A percentile compares a stretch with the other conserved stretches of the same genome.
Conservation (phyloP, 2,888 invertebrate genomes). For the Iphiclides podalirius region DNA sequence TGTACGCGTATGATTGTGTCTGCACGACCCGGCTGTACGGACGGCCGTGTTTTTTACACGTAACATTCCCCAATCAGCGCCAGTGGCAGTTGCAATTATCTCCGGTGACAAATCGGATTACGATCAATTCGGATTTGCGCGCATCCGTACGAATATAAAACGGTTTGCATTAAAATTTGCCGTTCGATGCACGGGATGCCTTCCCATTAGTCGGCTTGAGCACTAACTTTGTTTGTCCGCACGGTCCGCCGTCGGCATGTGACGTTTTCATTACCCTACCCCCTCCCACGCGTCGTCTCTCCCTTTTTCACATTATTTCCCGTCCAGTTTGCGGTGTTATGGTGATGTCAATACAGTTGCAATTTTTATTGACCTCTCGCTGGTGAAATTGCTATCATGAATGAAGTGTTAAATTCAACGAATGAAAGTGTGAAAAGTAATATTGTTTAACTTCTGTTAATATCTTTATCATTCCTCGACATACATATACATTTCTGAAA, state of each 20-base stretch:
- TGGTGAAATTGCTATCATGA: neutral
- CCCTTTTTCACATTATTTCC: slow-evolving; percentile 49
- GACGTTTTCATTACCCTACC: slow-evolving; percentile 48
- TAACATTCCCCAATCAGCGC: slow-evolving; percentile 71
- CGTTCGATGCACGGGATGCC: slow-evolving; percentile 74
- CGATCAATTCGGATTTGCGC: slow-evolving; percentile 81
- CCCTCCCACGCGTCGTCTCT: neutral
- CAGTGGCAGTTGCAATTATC: slow-evolving; percentile 80
- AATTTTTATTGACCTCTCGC: slow-evolving; percentile 2
- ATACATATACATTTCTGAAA: too few relatives aligned
- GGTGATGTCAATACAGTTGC: slow-evolving; percentile 23
- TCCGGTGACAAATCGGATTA: slow-evolving; percentile 76
- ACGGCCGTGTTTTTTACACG: slow-evolving; percentile 60
- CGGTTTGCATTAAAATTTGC: slow-evolving; percentile 80
- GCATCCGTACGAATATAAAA: slow-evolving; percentile 78
- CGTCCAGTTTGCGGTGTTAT: slow-evolving; percentile 44
- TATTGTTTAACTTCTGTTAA: neutral
- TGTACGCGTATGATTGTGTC: slow-evolving; percentile 66
- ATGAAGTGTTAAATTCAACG: neutral
- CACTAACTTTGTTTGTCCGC: slow-evolving; percentile 63
- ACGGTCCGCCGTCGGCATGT: slow-evolving; percentile 40
- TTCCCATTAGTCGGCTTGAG: slow-evolving; percentile 70
- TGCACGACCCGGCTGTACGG: slow-evolving; percentile 37
- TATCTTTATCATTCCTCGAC: too few relatives aligned
- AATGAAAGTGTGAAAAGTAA: neutral